phyloP scores from a whole-genome alignment of 1,140 invertebrate genomes.

The Ruditapes philippinarum region DNA sequence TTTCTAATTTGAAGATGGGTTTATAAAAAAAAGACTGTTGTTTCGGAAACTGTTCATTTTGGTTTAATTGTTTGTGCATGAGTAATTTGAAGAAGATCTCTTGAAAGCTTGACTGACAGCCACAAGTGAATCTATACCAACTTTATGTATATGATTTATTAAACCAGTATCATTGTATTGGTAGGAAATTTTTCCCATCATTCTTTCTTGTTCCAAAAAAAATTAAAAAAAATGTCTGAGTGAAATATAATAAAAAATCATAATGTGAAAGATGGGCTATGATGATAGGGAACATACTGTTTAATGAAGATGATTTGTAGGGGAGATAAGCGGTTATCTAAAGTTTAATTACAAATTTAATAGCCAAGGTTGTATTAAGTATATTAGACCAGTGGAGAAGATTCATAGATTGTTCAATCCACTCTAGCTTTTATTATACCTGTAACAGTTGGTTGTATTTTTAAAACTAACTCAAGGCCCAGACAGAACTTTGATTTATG shows the following conservation, averaged over 20 bases:
- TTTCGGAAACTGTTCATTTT: neutral
- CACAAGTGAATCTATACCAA: neutral
- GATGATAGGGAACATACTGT: neutral
- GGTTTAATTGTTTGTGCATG: slow-evolving; percentile 1
- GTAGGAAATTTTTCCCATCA: neutral
- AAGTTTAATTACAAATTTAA: slow-evolving; percentile 11
- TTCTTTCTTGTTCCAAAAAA: neutral
- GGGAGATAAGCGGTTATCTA: neutral
- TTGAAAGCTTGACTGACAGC: neutral
- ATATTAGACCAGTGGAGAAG: no score
- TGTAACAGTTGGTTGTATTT: no score
- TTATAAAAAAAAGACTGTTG: neutral
- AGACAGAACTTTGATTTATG: no score
- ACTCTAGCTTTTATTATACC: no score
- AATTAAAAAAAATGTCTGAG: no score
- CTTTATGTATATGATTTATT: slow-evolving; percentile 1
- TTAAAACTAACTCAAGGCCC: no score
- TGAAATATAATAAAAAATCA: no score
- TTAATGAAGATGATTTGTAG: neutral
- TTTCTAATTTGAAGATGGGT: no score
- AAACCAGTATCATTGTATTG: neutral
- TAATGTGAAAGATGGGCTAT: neutral
- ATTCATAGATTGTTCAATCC: no score
- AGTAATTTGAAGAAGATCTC: slow-evolving; percentile 1
- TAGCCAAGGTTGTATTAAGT: no score